Percentiles rank a stretch among this genome's conserved stretches.
Conservation (phyloP, 2,797 vertebrate genomes). For the Aplochiton taeniatus region DNA sequence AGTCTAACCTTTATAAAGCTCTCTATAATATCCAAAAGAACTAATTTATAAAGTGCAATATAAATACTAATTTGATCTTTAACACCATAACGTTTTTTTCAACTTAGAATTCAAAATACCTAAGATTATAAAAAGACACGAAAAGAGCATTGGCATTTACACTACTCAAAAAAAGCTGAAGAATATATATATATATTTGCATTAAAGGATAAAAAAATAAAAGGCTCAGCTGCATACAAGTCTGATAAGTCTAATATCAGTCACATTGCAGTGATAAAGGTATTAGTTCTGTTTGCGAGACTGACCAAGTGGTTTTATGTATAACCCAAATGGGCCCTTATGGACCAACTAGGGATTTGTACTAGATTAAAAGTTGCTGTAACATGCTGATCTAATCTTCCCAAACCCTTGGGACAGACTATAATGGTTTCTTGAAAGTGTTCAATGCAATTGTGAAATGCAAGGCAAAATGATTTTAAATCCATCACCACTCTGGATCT, state of each 20-base stretch:
- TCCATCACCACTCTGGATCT: slow-evolving; percentile 25
- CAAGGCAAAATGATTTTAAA: slow-evolving; percentile 23
- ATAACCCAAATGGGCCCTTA: neutral
- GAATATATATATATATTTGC: slow-evolving; percentile 41
- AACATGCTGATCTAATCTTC: slow-evolving; percentile 45
- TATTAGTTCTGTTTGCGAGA: slow-evolving; percentile 35
- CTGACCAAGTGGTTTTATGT: slow-evolving; percentile 22
- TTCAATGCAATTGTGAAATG: slow-evolving; percentile 10
- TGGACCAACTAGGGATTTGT: slow-evolving; percentile 2
- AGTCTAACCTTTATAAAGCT: slow-evolving; percentile 56
- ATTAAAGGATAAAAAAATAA: slow-evolving; percentile 60
- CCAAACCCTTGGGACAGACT: slow-evolving; percentile 16
- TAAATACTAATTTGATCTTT: slow-evolving; percentile 67
- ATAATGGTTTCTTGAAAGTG: slow-evolving; percentile 21
- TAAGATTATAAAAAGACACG: slow-evolving; percentile 65
- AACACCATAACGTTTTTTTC: slow-evolving; percentile 60
- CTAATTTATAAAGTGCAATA: slow-evolving; percentile 69
- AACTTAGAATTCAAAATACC: slow-evolving; percentile 62
- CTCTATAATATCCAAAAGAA: slow-evolving; percentile 57
- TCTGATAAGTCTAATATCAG: slow-evolving; percentile 28
- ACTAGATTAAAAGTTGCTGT: slow-evolving; percentile 29
- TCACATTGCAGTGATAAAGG: slow-evolving; percentile 34
- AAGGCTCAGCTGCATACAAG: slow-evolving; percentile 48
- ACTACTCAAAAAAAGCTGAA: slow-evolving; percentile 58
- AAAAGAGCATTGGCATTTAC: slow-evolving; percentile 61